Percentiles rank a stretch among this genome's conserved stretches.
These are phyloP conservation scores for Myotis yumanensis DNA, from an alignment of 2,113 vertebrate genomes.

Conservation along the genomic window DNA sequence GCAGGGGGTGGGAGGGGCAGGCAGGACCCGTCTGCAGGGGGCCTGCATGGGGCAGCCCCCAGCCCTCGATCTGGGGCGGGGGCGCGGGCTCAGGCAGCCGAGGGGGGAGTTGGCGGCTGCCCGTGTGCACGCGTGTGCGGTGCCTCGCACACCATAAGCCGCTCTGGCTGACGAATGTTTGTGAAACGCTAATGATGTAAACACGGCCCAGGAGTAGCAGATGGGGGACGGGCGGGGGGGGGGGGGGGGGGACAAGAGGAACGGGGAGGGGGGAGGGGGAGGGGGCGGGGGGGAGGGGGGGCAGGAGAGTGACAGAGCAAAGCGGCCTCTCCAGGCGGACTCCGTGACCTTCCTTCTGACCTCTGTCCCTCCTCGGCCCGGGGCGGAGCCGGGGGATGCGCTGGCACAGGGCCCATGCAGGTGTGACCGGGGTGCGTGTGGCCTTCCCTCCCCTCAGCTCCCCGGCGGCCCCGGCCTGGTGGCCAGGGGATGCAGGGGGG, in stretches of 20 bases:
- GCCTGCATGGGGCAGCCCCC: background rate
- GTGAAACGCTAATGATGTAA: conserved; percentile 58
- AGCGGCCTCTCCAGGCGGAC: background rate
- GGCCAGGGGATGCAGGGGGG: background rate
- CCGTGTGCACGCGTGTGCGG: background rate
- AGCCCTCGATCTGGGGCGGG: background rate
- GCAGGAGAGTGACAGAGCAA: background rate
- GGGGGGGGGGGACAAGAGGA: too few relatives aligned
- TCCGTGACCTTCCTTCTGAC: background rate
- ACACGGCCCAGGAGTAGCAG: background rate
- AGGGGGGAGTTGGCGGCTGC: accelerated
- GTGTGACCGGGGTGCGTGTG: background rate
- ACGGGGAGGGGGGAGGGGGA: too few relatives aligned
- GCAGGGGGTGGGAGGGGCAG: accelerated
- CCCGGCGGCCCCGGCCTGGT: background rate
- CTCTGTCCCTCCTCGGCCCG: background rate
- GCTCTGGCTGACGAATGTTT: background rate
- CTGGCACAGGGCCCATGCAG: too few relatives aligned
- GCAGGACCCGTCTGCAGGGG: background rate
- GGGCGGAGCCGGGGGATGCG: background rate
- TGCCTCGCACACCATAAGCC: background rate
- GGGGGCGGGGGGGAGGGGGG: too few relatives aligned
- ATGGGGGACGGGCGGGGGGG: background rate
- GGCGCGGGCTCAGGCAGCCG: background rate
- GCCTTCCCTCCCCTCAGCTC: background rate